Evolutionary conservation across 2,113 vertebrate genomes (phyloP).

Genomic region (Scopus umbretta): DNA sequence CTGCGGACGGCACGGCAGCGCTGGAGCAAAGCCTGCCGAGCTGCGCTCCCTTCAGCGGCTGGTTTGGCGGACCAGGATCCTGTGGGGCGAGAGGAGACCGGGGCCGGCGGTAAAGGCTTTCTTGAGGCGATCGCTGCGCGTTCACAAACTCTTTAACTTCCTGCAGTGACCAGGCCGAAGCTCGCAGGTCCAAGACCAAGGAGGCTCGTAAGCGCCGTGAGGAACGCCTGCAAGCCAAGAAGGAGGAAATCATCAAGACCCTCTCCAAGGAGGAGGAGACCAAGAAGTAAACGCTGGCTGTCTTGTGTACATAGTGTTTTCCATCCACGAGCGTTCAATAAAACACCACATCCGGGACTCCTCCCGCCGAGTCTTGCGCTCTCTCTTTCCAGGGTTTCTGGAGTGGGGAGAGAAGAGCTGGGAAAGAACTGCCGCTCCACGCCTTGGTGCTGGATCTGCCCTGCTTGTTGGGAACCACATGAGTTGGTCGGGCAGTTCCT

Average conservation of each 20-base stretch:
- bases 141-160: background rate
- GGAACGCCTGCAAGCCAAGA: conserved; percentile 94
- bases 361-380: rapidly evolving
- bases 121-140: rapidly evolving
- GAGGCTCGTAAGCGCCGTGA: conserved; percentile 95
- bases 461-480: rapidly evolving
- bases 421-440: background rate
- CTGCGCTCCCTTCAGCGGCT: background rate
- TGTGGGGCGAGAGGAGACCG: rapidly evolving
- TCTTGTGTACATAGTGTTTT: background rate
- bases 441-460: rapidly evolving
- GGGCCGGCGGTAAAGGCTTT: rapidly evolving
- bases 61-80: background rate
- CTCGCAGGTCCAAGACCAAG: conserved; percentile 95
- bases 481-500: rapidly evolving
- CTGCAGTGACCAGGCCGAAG: conserved; percentile 92
- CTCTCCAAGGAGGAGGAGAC: conserved; percentile 94
- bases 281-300: conserved; percentile 79
- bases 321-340: background rate
- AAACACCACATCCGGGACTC: background rate
- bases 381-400: background rate
- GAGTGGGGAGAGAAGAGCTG: rapidly evolving
- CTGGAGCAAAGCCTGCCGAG: background rate
- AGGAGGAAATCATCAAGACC: conserved; percentile 96
- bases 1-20: rapidly evolving